Evolutionary conservation across 2,888 invertebrate species (phyloP).

Genomic region (Disparrhopalites patrizii): DNA sequence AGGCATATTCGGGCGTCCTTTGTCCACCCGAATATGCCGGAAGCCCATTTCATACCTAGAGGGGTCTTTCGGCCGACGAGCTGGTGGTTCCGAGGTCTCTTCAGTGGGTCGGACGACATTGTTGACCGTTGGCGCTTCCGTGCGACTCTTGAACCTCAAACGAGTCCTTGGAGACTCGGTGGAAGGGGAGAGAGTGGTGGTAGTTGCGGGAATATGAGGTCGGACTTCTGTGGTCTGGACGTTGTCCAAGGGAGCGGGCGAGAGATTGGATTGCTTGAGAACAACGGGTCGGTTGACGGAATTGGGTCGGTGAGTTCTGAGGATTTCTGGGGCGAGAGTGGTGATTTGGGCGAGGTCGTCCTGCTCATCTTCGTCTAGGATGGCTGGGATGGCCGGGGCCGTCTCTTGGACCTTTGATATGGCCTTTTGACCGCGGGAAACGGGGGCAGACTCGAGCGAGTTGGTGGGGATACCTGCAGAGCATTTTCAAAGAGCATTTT

Average conservation of each 20-base stretch:
- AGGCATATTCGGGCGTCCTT: too few species aligned
- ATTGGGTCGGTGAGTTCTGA: slow-evolving; percentile 34
- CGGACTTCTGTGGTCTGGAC: background rate
- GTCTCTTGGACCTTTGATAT: slow-evolving; percentile 14
- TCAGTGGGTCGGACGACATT: slow-evolving; percentile 18
- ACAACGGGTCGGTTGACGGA: slow-evolving; percentile 42
- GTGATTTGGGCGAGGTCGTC: slow-evolving; percentile 25
- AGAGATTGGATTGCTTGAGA: slow-evolving; percentile 40
- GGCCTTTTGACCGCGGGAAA: slow-evolving; percentile 13
- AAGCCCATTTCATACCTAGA: slow-evolving; percentile 10
- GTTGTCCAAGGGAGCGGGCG: slow-evolving; percentile 6
- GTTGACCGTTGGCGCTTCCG: slow-evolving; percentile 16
- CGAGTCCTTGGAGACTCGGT: slow-evolving; percentile 12
- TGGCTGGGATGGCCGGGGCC: slow-evolving; percentile 8
- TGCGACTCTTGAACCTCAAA: slow-evolving; percentile 9
- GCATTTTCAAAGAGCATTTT: background rate
- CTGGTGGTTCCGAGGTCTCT: slow-evolving; percentile 5
- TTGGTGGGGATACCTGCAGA: slow-evolving; percentile 19
- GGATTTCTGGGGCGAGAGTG: slow-evolving; percentile 22
- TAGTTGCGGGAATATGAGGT: slow-evolving; percentile 3
- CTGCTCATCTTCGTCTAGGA: slow-evolving; percentile 18
- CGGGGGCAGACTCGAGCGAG: slow-evolving; percentile 10
- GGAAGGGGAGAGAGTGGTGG: slow-evolving; percentile 15
- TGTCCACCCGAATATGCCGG: too few species aligned
- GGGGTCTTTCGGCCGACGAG: slow-evolving; percentile 12